phyloP scores from a whole-genome alignment of 2,888 invertebrate genomes.

The Habrosyne pyritoides region DNA sequence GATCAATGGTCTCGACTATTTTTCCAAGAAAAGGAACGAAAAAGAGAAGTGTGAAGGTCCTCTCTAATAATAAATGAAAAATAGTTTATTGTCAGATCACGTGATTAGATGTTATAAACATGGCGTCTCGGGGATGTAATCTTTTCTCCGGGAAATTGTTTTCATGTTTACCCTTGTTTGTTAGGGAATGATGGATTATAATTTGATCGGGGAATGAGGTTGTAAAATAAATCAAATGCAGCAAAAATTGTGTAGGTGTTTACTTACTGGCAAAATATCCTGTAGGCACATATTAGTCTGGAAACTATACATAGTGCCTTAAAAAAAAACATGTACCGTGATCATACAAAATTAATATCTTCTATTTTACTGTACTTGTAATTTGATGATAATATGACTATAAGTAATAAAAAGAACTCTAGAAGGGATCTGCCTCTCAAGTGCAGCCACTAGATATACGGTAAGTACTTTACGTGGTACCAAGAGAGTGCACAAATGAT shows the following conservation, averaged over 20 bases:
- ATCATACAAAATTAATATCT: too few relatives aligned
- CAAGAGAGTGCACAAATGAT: too few relatives aligned
- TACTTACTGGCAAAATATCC: not conserved
- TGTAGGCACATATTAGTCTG: too few relatives aligned
- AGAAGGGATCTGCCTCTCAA: too few relatives aligned
- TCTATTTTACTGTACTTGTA: too few relatives aligned
- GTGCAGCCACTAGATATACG: too few relatives aligned
- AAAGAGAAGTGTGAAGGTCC: slow-evolving; percentile 64
- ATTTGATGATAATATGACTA: too few relatives aligned
- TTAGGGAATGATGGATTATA: slow-evolving; percentile 61
- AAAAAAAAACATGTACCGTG: too few relatives aligned
- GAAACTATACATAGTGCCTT: too few relatives aligned
- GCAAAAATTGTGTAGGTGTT: not conserved
- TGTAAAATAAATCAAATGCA: slow-evolving; percentile 1
- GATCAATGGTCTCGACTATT: slow-evolving; percentile 72
- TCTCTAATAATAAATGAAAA: slow-evolving; percentile 75
- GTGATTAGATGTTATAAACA: slow-evolving; percentile 78
- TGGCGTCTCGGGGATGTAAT: slow-evolving; percentile 46
- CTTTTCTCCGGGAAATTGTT: slow-evolving; percentile 71
- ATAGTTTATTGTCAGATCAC: slow-evolving; percentile 79
- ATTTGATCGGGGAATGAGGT: slow-evolving; percentile 35
- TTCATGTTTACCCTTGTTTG: slow-evolving; percentile 61
- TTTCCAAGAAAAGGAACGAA: slow-evolving; percentile 62
- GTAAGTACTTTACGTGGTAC: too few relatives aligned
- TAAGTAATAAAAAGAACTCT: too few relatives aligned